Evolutionary conservation across 2,888 invertebrate species (phyloP), one percentile per base, ranked within the genome.

Genomic region (Horisme vitalbata): DNA sequence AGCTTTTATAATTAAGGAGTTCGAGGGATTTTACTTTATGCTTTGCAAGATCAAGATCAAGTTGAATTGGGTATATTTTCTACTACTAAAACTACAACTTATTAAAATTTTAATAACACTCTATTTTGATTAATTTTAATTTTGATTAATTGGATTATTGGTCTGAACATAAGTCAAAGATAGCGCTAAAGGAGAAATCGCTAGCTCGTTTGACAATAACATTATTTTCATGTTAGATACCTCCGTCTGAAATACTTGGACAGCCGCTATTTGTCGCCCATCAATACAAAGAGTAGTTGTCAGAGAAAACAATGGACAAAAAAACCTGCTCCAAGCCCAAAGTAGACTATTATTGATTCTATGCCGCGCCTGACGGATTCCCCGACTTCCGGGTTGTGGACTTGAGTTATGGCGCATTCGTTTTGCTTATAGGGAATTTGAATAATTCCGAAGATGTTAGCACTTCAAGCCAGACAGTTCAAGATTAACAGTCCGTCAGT

Each of bases 231-330:
- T 45, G 36, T 31, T 37, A 11, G 14, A 23, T 43, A 44, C 39
- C 30, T 45, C 28, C 34, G 34, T 45, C 26, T 33, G 41, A 52
- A 45, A 52, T 46, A 45, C 48, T n/a, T 48, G 61, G 73, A 69
- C 71, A 67, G 63, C 47, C 55, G 57, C 63, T 67, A 77, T 78
- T 75, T 71, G 68, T 77, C 65, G 63, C 41, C 58, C 62, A 63
- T 71, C 70, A 67, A 64, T 67, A 70, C 71, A 70, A 67, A 75
- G 82, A 55, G 47, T 45, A 36, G 47, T 45, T 50, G 52, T 55
- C 43, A 35, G 30, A 50, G 52, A 59, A 64, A 57, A 72, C 74
- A 74, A 75, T 75, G 61, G 64, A 51, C 44, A 57, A 59, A 72
- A 70, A 69, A 68, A 63, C 50, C 43, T 50, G 41, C 52, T 58